Base-by-base conservation (phyloP, 2,888 invertebrate genomes). In the Ectemnius continuus region DNA sequence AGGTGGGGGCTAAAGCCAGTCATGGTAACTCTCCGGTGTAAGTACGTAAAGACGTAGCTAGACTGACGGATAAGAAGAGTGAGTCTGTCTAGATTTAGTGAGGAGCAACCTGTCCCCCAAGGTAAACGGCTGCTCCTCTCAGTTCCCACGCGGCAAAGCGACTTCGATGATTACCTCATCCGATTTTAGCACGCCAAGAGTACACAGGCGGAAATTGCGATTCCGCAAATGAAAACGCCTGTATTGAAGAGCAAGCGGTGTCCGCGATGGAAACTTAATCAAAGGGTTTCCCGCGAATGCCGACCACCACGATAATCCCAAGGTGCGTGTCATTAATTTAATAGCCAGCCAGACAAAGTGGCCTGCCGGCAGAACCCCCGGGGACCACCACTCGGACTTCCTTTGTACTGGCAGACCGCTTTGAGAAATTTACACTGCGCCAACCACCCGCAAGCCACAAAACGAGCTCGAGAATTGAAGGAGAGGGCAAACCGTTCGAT, bases 1-100 rank as follows among this genome's bases (percentile, higher is more conserved):
- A 73, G 76, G 74, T 75, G 70, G 73, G 70, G 73, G 70, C 67
- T 73, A 70, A 67, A 77, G 73, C 76, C 66, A 62, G 73, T 66
- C 67, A 28, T 13, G 52, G 52, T 16, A 4, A 14, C 52, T 16
- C 4, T 16, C 16, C 14, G 4, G 52, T 16, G n/a, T 52, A 14
- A 14, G 67, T 45, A 71, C 52, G 45, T 58, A 45, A 48, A 56
- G 26, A 71, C 73, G 79, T 82, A 72, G 78, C 78, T 64, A 67
- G 78, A 14, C 73, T 62, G 69, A 81, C 81, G 74, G 63, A 61
- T 61, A 45, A 59, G 65, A 45, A 59, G 65, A 65, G 56, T 62
- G 23, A 61, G 26, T 61, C 4, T 59, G 52, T 52, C 68, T 62
- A 68, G 68, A 72, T 72, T 11, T 45, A 13, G 14, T 28, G 71